phyloP scores from a whole-genome alignment of 2,797 vertebrate genomes.

The Scolopax rusticola region DNA sequence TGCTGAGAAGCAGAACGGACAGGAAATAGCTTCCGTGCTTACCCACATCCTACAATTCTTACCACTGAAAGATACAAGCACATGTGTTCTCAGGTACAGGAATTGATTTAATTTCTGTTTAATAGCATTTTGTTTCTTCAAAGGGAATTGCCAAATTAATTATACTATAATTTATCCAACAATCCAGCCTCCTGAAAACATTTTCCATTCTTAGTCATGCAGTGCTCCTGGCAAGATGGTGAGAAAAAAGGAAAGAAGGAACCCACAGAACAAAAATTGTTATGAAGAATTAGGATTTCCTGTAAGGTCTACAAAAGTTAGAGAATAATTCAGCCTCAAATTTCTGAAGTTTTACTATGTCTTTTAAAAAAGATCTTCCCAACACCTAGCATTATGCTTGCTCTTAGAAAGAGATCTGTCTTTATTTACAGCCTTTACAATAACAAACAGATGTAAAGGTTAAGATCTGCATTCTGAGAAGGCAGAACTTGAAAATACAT shows the following conservation, averaged over 20 bases:
- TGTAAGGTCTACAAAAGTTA: not conserved
- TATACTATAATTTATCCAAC: not conserved
- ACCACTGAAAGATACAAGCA: not conserved
- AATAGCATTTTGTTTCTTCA: not conserved
- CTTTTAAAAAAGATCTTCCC: not conserved
- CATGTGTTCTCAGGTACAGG: not conserved
- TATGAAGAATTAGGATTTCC: not conserved
- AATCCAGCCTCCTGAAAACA: not conserved
- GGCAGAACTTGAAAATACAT: not conserved
- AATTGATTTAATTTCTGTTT: not conserved
- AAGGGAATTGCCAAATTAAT: not conserved
- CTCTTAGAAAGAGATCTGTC: not conserved
- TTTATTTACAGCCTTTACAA: not conserved
- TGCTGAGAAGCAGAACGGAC: not conserved
- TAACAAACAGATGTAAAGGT: not conserved
- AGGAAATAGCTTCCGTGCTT: not conserved
- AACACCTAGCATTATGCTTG: not conserved
- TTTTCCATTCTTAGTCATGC: not conserved
- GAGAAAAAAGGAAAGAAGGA: not conserved
- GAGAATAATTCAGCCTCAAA: not conserved
- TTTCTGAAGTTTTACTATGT: not conserved
- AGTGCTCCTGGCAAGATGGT: not conserved
- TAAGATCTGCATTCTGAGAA: not conserved
- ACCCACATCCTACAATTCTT: not conserved
- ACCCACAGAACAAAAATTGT: not conserved